Percentiles rank a stretch among this genome's conserved stretches.
Conservation (phyloP, 2,113 vertebrate species). For the Serinus canaria region DNA sequence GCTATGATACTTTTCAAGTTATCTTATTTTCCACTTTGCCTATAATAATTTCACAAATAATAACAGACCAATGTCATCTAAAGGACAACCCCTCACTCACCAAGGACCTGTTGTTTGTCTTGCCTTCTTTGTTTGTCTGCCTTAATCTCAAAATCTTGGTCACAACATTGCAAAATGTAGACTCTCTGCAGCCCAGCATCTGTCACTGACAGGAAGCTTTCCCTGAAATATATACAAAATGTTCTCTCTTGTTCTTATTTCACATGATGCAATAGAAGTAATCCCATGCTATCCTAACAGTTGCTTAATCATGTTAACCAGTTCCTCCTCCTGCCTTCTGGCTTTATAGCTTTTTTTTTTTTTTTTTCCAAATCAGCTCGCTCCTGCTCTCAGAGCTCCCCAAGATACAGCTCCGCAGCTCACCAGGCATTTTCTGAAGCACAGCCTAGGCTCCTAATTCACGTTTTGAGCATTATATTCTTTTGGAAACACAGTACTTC, state of each 20-base stretch:
- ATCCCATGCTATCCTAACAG: not conserved
- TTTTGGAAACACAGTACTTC: not conserved
- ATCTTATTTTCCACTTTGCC: not conserved
- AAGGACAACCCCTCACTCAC: not conserved
- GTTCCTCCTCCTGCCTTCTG: not conserved
- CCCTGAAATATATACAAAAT: slow-evolving; percentile 34
- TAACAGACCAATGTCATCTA: not conserved
- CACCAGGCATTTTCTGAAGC: not conserved
- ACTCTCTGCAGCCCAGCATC: not conserved
- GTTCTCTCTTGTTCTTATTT: slow-evolving; percentile 14
- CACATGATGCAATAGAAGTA: slow-evolving; percentile 8
- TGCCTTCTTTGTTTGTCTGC: not conserved
- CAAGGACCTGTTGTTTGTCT: not conserved
- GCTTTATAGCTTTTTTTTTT: not conserved
- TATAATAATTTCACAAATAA: not conserved
- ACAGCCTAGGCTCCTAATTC: not conserved
- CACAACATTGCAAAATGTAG: slow-evolving; percentile 11
- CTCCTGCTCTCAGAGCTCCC: not conserved
- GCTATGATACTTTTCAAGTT: not conserved
- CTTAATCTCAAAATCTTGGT: slow-evolving; percentile 8
- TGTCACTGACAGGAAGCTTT: slow-evolving; percentile 22
- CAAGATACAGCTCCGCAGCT: fast-evolving
- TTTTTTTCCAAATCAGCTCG: not conserved
- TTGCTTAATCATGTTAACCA: slow-evolving; percentile 41
- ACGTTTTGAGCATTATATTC: fast-evolving